Evolutionary conservation across 2,888 invertebrate species (phyloP).

Genomic region (Trachelus stipa): DNA sequence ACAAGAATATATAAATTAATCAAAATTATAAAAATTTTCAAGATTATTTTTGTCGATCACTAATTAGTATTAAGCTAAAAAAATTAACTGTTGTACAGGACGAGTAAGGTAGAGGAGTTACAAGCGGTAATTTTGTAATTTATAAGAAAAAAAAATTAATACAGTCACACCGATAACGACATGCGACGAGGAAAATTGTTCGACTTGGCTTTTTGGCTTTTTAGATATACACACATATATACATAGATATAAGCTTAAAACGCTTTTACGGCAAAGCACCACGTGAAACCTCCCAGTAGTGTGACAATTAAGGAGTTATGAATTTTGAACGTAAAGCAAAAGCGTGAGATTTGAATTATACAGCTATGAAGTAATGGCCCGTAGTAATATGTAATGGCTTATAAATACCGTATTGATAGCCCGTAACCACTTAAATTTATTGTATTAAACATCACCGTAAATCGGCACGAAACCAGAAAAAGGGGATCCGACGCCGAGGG

Average conservation of each 20-base stretch:
- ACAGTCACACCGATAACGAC: background rate
- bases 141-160: background rate
- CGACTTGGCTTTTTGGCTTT: constrained; percentile 12
- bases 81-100: background rate
- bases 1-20: background rate
- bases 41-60: background rate
- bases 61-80: background rate
- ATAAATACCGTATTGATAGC: constrained; percentile 29
- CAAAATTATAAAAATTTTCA: background rate
- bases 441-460: constrained; percentile 20
- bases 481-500: too few relatives aligned
- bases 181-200: background rate
- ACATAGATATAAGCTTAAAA: constrained; percentile 1
- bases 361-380: constrained; percentile 18
- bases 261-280: constrained; percentile 2
- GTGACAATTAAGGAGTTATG: constrained; percentile 3
- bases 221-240: background rate
- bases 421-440: constrained; percentile 18
- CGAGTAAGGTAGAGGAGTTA: background rate
- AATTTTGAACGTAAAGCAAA: constrained; percentile 7
- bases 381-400: constrained; percentile 27
- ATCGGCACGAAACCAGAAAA: background rate
- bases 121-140: background rate
- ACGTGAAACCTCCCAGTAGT: constrained; percentile 2
- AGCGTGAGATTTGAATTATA: background rate